Percentiles rank a stretch among this genome's conserved stretches.
These are phyloP conservation scores for Acridotheres tristis DNA, from an alignment of 2,797 vertebrate species.

Conservation along the genomic window DNA sequence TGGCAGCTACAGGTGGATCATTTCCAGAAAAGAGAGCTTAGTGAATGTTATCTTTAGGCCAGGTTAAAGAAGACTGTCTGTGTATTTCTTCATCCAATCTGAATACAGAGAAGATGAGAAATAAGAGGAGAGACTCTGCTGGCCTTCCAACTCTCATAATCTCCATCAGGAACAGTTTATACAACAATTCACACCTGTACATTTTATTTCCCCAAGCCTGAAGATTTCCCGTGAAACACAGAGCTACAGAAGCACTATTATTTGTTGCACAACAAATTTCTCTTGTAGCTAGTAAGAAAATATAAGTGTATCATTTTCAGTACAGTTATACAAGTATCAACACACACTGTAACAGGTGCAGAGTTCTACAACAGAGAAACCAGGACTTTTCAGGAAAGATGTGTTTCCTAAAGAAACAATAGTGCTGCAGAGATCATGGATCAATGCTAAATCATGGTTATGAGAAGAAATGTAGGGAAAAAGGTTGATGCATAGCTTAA, in stretches of 20 bases:
- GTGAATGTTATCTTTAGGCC: background rate
- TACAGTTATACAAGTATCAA: background rate
- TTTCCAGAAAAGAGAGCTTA: background rate
- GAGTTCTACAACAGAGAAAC: background rate
- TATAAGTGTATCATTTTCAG: accelerated
- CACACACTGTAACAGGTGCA: background rate
- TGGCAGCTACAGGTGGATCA: background rate
- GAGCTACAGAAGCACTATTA: background rate
- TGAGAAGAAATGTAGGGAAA: background rate
- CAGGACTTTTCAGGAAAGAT: background rate
- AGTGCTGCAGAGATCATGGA: background rate
- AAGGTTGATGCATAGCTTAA: background rate
- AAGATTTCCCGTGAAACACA: background rate
- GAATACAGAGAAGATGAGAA: background rate
- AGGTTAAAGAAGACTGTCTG: background rate
- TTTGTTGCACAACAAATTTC: background rate
- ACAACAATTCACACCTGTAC: background rate
- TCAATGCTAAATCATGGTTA: background rate
- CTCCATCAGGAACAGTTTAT: background rate
- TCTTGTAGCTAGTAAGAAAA: background rate
- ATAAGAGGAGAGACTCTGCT: background rate
- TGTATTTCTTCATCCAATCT: background rate
- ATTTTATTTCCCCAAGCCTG: background rate
- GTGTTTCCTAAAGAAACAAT: background rate
- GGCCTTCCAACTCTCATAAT: background rate